Evolutionary conservation across 53 echinoderm and acorn worm species (phyloP), one percentile per base, ranked within the genome.

Genomic region (Echinarachnius parma): DNA sequence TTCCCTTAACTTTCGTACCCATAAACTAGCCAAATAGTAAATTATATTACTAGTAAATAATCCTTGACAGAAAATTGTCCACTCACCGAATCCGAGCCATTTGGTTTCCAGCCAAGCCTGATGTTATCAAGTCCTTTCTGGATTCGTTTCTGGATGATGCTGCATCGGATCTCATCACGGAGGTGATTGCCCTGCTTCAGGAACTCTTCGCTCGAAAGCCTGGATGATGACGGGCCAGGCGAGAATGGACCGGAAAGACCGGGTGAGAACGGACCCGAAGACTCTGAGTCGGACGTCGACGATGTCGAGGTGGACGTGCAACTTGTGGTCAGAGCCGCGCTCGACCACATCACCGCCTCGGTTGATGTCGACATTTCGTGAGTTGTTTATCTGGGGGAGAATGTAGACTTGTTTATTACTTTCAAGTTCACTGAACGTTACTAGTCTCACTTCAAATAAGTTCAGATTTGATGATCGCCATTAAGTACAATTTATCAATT

Each of bases 141-240:
- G n/a, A 79, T 80, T 18, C 88, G 34, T 46, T 80, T 75, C 77
- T 88, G 80, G 44, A 88, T 28, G 46, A 88, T 88, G 48, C 76
- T 80, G 19, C 75, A 69, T 16, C 88, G 80, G 16, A 88, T 68
- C 55, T 88, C 88, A 18, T 88, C 84, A 4, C 76, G 59, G 0
- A 80, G 48, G 56, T 69, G 34, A 24, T 52, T 76, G 5, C 80
- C 67, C 13, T 60, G 72, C 0, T 57, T 53, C 48, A 80, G 10
- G 37, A 56, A 76, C n/a, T 88, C 77, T 9, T 34, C 88, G 4
- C 54, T 65, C 1, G 75, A 29, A n/a, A 47, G 31, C 19, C 27
- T 29, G 8, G 26, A 30, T 13, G 39, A 9, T n/a, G n/a, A n/a
- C n/a, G n/a, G n/a, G n/a, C n/a, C n/a, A 7, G 39, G 39, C 13